Evolutionary conservation across 2,797 vertebrate genomes (phyloP), one percentile per base, ranked within the genome.

Genomic region (Echeneis naucrates): DNA sequence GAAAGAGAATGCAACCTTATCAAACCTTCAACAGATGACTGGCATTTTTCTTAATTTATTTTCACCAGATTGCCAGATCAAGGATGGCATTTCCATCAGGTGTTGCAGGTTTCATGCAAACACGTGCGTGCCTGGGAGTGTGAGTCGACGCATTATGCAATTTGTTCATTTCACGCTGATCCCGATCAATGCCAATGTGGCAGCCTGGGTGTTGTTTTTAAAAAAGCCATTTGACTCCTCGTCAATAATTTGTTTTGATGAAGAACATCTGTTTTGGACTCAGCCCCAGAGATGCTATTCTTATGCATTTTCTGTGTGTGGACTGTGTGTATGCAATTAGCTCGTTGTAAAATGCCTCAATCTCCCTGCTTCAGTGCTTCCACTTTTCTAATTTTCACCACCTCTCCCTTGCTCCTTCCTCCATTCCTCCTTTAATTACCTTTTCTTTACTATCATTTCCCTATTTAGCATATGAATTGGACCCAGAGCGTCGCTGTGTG

Each of bases 391-490:
- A 82, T 85, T 83, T 87, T 24, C 60, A 69, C 72, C 44, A 53
- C 64, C 68, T 72, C 56, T 70, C 67, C 61, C 61, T 54, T 62
- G 40, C 66, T 82, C 54, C 53, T 61, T 78, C 66, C 72, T 42
- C 50, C 24, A 27, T 63, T 77, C 68, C 69, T 42, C 56, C 72
- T 76, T 77, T 86, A 86, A 87, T 90, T 85, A 85, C 73, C 78
- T 74, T 80, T 86, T 77, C 65, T 76, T 80, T 72, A 62, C 80
- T 74, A 58, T 80, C 75, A 74, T 78, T 84, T 84, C 60, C 77
- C 78, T 76, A 38, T 70, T 90, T 90, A 81, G 77, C 85, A 81
- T 85, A 85, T 88, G 71, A 90, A 84, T 86, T 80, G 73, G 61
- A 70, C 62, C 52, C 55, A 17, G 56, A 67, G 63, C 12, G 5